Conservation (phyloP, 2,888 invertebrate genomes). For the Hetaerina titia region DNA sequence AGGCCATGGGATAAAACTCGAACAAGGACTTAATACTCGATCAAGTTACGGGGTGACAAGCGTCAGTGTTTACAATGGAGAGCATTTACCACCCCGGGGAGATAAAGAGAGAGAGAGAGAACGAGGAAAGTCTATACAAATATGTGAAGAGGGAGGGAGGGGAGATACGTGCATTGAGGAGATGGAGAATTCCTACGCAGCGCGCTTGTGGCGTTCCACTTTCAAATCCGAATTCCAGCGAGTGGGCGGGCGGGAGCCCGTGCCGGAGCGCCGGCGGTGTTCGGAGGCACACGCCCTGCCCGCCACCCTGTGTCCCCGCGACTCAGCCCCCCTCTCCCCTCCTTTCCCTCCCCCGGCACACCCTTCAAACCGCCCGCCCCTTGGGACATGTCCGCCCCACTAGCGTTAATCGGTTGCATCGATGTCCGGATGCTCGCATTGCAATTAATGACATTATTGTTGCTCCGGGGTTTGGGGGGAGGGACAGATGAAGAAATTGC, state of each 20-base stretch:
- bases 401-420: background rate
- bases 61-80: background rate
- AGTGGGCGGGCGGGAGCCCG: background rate
- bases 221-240: conserved; percentile 20
- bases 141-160: background rate
- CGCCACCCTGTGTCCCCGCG: too few relatives aligned
- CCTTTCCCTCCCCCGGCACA: background rate
- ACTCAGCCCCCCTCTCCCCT: background rate
- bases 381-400: background rate
- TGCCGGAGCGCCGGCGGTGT: background rate
- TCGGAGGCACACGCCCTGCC: conserved; percentile 9
- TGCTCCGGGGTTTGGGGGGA: too few relatives aligned
- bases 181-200: conserved; percentile 15
- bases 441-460: too few relatives aligned
- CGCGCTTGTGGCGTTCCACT: background rate
- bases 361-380: background rate
- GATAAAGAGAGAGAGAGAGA: background rate
- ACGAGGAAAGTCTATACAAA: background rate
- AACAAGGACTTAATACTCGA: background rate
- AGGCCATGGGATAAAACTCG: too few relatives aligned
- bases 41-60: background rate
- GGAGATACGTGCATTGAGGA: background rate
- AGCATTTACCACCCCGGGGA: background rate
- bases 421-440: background rate
- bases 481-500: too few relatives aligned